phyloP scores from a whole-genome alignment of 2,797 vertebrate genomes.

The Halcyon leucocephala region DNA sequence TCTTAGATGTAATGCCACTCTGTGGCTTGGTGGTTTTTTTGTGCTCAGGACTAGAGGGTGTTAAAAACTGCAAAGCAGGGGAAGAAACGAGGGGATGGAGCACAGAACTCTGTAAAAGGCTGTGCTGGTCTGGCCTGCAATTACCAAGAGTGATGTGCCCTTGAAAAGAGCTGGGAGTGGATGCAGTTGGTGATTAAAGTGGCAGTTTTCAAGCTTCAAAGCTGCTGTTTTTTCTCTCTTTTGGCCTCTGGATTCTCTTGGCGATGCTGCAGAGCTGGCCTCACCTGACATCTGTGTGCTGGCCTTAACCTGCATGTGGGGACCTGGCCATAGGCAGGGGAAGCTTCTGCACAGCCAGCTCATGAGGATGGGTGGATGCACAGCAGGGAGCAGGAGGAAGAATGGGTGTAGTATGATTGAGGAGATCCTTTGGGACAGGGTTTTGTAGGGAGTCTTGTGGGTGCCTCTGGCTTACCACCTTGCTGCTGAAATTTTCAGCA shows the following conservation, averaged over 20 bases:
- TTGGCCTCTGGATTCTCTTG: background rate
- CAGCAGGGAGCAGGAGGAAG: background rate
- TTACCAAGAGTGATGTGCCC: background rate
- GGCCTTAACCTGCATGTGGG: fast-evolving
- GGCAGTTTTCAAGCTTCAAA: background rate
- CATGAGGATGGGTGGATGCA: fast-evolving
- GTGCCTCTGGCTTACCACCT: background rate
- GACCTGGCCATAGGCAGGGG: background rate
- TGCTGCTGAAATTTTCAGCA: background rate
- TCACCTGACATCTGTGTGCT: background rate
- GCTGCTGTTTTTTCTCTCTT: background rate
- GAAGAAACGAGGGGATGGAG: fast-evolving
- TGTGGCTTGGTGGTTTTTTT: background rate
- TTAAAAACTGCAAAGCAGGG: background rate
- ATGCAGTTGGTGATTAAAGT: background rate
- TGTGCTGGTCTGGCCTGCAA: background rate
- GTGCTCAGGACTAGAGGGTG: background rate
- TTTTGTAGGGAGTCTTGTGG: background rate
- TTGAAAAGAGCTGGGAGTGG: background rate
- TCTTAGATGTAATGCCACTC: background rate
- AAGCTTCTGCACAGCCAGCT: too few species aligned
- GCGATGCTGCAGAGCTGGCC: background rate
- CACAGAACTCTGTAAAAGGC: background rate
- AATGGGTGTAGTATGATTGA: background rate
- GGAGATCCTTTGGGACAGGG: background rate